phyloP scores from a whole-genome alignment of 2,113 vertebrate species.

The Addax nasomaculatus region DNA sequence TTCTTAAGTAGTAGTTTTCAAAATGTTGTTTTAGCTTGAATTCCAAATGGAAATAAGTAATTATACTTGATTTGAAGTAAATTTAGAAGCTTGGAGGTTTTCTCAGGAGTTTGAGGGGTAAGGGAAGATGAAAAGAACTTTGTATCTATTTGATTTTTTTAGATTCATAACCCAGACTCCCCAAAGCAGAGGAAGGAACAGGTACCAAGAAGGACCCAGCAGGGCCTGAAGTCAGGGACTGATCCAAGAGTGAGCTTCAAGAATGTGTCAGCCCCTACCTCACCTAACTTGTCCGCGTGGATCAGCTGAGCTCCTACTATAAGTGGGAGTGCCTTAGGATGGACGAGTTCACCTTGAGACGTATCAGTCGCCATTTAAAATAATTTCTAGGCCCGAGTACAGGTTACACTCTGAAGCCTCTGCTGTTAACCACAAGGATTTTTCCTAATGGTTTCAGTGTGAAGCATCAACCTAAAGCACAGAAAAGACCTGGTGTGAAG shows the following conservation, averaged over 20 bases:
- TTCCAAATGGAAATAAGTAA: constrained; percentile 17
- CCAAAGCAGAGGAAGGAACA: constrained; percentile 66
- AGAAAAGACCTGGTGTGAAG: constrained; percentile 86
- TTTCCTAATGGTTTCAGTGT: constrained; percentile 85
- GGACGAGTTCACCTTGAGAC: constrained; percentile 85
- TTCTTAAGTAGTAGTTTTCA: constrained; percentile 23
- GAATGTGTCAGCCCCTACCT: constrained; percentile 84
- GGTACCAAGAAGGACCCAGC: constrained; percentile 67
- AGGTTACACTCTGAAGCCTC: constrained; percentile 83
- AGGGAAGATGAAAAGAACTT: constrained; percentile 63
- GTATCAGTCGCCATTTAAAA: constrained; percentile 86
- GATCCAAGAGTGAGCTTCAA: constrained; percentile 83
- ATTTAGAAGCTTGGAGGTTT: constrained; percentile 53
- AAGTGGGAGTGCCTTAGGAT: constrained; percentile 85
- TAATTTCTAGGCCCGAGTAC: constrained; percentile 82
- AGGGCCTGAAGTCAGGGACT: constrained; percentile 77
- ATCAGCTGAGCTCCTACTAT: constrained; percentile 86
- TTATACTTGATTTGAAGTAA: constrained; percentile 57
- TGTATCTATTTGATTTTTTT: constrained; percentile 7
- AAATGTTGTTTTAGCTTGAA: constrained; percentile 42
- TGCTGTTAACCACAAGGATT: constrained; percentile 84
- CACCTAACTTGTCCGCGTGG: constrained; percentile 86
- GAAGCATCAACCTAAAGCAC: constrained; percentile 86
- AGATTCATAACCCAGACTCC: constrained; percentile 52
- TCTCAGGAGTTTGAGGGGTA: constrained; percentile 52